phyloP scores from a whole-genome alignment of 1,140 invertebrate species.

The Proales similis region DNA sequence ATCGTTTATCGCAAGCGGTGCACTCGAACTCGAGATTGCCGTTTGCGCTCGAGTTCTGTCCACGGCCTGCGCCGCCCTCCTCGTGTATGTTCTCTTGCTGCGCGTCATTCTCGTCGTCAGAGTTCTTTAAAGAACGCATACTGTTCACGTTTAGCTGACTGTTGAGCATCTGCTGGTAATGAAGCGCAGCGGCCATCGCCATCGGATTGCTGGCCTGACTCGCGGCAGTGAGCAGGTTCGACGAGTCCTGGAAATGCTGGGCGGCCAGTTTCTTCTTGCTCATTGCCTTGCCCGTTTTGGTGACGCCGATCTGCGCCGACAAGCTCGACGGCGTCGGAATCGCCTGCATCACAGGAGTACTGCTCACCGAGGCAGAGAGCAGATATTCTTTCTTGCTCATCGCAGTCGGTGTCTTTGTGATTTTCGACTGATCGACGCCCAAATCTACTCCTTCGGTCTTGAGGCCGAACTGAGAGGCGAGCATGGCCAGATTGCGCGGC shows the following conservation, averaged over 20 bases:
- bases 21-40: constrained; percentile 30
- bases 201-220: constrained; percentile 8
- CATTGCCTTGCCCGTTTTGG: constrained; percentile 1
- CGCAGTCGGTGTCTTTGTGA: background rate
- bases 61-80: background rate
- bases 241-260: background rate
- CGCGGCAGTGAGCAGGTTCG: background rate
- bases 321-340: too few relatives aligned
- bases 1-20: constrained; percentile 30
- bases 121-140: background rate
- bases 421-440: constrained; percentile 8
- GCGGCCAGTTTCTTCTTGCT: background rate
- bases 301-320: background rate
- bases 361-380: background rate
- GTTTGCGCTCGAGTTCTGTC: background rate
- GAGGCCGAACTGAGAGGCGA: background rate
- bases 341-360: background rate
- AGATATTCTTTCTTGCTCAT: constrained; percentile 15
- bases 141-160: constrained; percentile 22
- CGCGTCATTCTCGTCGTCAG: constrained; percentile 19
- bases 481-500: background rate
- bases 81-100: background rate
- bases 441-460: constrained; percentile 15
- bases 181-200: constrained; percentile 19
- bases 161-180: constrained; percentile 30